A percentile compares a stretch with the other conserved stretches of the same genome.
Evolutionary conservation across 2,888 invertebrate species (phyloP).

Genomic region (Brenthis daphne): DNA sequence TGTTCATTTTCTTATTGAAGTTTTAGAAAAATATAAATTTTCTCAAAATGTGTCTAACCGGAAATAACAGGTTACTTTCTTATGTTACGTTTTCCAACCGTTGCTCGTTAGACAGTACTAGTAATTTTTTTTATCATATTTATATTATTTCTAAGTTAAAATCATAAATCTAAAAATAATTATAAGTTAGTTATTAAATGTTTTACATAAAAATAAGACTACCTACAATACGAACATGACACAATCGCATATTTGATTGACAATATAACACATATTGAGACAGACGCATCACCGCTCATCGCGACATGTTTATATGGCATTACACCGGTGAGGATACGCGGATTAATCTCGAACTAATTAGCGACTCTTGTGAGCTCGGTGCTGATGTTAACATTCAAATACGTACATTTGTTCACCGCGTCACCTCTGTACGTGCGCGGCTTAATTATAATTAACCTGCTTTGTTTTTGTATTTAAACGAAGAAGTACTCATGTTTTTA

Average conservation of each 20-base stretch:
- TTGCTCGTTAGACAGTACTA: background rate
- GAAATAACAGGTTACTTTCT: background rate
- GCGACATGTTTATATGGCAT: constrained; percentile 27
- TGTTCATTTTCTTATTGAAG: constrained; percentile 24
- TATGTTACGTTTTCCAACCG: background rate
- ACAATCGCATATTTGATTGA: constrained; percentile 7
- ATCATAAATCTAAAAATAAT: background rate
- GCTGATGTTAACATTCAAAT: constrained; percentile 56
- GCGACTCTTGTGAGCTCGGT: constrained; percentile 52
- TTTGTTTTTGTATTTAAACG: constrained; percentile 18
- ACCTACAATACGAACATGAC: background rate
- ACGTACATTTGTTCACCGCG: constrained; percentile 30
- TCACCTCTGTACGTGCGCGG: constrained; percentile 15
- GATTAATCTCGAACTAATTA: constrained; percentile 61
- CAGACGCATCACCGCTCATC: constrained; percentile 15
- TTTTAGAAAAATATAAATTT: constrained; percentile 23
- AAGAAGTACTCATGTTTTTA: constrained; percentile 3
- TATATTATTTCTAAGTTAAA: no score
- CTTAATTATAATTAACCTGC: constrained; percentile 32
- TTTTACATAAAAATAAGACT: background rate
- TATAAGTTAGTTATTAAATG: no score
- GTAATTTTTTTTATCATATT: no score
- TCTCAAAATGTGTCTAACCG: constrained; percentile 10
- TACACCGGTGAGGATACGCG: constrained; percentile 32
- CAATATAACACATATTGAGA: constrained; percentile 26